Evolutionary conservation across 2,113 vertebrate genomes (phyloP).

Genomic region (Vicugna pacos): DNA sequence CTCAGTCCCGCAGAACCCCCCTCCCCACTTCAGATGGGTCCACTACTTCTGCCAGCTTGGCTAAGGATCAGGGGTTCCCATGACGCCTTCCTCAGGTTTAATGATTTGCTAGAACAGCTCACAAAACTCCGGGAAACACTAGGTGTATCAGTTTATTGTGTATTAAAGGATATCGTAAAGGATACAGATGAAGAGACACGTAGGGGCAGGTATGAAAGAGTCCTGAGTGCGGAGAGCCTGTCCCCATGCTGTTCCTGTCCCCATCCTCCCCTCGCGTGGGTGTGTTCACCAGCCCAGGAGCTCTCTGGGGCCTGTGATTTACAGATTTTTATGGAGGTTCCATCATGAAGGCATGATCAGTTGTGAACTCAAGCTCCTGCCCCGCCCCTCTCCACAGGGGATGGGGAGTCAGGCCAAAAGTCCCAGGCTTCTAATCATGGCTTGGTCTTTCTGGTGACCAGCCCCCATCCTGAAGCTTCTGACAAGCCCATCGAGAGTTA

Average conservation of each 20-base stretch:
- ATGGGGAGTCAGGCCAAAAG: background rate
- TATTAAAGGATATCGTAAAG: background rate
- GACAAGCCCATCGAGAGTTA: background rate
- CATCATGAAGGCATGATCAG: accelerated
- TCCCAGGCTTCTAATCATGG: background rate
- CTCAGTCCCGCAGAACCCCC: background rate
- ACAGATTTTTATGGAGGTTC: background rate
- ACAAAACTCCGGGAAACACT: background rate
- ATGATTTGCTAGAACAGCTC: background rate
- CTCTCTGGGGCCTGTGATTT: background rate
- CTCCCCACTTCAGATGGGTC: background rate
- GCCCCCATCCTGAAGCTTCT: background rate
- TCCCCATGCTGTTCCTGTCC: background rate
- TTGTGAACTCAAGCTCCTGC: background rate
- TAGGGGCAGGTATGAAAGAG: background rate
- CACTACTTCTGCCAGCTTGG: background rate
- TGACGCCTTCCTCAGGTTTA: background rate
- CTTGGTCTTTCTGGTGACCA: background rate
- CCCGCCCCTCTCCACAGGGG: background rate
- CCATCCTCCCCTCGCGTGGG: background rate
- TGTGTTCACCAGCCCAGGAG: background rate
- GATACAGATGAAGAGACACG: background rate
- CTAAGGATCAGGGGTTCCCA: background rate
- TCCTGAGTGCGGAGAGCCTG: background rate
- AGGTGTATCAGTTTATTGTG: background rate